Percentiles rank a stretch among this genome's conserved stretches.
These are phyloP conservation scores for Amphiprion clarkii DNA, from an alignment of 2,797 vertebrate genomes.

Conservation along the genomic window DNA sequence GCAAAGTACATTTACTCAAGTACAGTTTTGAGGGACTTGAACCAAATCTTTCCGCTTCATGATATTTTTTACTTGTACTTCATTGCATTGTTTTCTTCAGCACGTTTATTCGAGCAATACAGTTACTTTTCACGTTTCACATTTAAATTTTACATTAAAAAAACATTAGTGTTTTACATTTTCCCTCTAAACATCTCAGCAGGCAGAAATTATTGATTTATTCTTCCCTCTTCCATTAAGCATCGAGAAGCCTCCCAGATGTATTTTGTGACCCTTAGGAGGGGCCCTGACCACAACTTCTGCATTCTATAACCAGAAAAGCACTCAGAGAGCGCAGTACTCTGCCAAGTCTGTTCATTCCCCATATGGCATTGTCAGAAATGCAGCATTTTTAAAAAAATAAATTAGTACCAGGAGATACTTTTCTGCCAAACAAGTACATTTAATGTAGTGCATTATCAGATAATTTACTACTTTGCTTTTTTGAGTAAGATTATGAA, in stretches of 20 bases:
- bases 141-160: background rate
- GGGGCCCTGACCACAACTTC: background rate
- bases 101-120: background rate
- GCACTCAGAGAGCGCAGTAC: too few species aligned
- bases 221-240: background rate
- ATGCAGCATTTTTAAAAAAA: too few species aligned
- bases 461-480: background rate
- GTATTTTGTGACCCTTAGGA: background rate
- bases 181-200: background rate
- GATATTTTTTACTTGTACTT: background rate
- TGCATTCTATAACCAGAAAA: background rate
- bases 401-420: background rate
- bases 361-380: too few species aligned
- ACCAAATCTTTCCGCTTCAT: background rate
- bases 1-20: constrained; percentile 29
- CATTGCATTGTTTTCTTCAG: background rate
- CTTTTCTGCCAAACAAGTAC: background rate
- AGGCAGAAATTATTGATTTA: background rate
- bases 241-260: background rate
- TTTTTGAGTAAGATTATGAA: background rate
- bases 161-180: background rate
- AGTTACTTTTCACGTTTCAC: background rate
- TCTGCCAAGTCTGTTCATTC: too few species aligned
- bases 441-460: background rate
- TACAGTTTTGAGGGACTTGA: background rate